Evolutionary conservation across 2,888 invertebrate species (phyloP).

Genomic region (Ptychoptera contaminata): DNA sequence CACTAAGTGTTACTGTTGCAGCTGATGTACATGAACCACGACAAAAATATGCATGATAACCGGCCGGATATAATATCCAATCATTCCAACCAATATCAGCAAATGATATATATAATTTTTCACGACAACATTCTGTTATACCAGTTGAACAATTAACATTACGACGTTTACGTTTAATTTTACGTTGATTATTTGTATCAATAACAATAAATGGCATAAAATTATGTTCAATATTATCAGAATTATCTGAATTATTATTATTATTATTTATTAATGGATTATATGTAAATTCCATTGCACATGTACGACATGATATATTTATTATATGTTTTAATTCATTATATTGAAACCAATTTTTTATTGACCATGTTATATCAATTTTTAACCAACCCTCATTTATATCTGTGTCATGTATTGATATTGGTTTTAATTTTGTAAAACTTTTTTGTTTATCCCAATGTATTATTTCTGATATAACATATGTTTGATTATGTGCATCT

Average conservation of each 20-base stretch:
- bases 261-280: not conserved
- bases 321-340: constrained; percentile 51
- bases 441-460: constrained; percentile 36
- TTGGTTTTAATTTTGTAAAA: constrained; percentile 60
- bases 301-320: constrained; percentile 63
- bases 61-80: constrained; percentile 70
- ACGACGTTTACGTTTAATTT: constrained; percentile 36
- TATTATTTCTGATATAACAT: constrained; percentile 62
- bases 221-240: constrained; percentile 48
- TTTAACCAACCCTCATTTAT: constrained; percentile 64
- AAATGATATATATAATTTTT: constrained; percentile 68
- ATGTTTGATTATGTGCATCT: constrained; percentile 41
- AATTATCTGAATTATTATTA: not conserved
- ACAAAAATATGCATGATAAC: constrained; percentile 79
- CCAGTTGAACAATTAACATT: constrained; percentile 53
- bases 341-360: constrained; percentile 59
- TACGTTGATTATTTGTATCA: constrained; percentile 56
- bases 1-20: constrained; percentile 49
- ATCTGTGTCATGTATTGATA: constrained; percentile 63
- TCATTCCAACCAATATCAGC: constrained; percentile 76
- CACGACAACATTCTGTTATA: constrained; percentile 65
- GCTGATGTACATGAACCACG: constrained; percentile 63
- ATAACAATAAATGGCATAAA: constrained; percentile 64
- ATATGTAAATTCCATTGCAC: constrained; percentile 42
- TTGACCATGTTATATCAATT: constrained; percentile 59